These are phyloP conservation scores for Ectobius pallidus DNA, from an alignment of 2,888 invertebrate species.

Conservation along the genomic window DNA sequence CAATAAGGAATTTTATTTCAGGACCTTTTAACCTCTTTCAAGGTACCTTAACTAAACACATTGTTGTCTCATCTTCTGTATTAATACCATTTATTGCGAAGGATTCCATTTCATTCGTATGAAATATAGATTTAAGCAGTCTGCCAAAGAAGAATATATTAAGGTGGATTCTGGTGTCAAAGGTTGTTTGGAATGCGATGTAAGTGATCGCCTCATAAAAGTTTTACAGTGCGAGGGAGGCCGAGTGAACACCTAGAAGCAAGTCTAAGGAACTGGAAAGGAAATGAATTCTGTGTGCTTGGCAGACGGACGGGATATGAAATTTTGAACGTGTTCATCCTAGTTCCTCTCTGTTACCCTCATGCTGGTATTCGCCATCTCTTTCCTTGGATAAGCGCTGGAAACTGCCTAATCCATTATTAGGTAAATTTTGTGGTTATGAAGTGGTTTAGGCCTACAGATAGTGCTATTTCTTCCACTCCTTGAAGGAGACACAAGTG, in stretches of 20 bases:
- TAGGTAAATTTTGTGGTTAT: too few relatives aligned
- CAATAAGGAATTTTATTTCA: too few relatives aligned
- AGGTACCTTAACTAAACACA: too few relatives aligned
- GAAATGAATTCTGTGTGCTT: constrained; percentile 23
- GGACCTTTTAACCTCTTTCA: too few relatives aligned
- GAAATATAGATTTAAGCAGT: too few relatives aligned
- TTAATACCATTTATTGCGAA: too few relatives aligned
- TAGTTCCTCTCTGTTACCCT: background rate
- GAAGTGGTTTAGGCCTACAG: too few relatives aligned
- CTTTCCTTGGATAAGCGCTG: background rate
- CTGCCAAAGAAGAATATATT: background rate
- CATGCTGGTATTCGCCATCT: background rate
- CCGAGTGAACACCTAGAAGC: background rate
- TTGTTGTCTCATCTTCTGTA: too few relatives aligned
- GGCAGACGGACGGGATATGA: constrained; percentile 36
- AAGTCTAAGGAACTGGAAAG: background rate
- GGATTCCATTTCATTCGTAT: too few relatives aligned
- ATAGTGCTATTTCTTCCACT: too few relatives aligned
- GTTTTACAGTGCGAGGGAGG: background rate
- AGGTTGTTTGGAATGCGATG: background rate
- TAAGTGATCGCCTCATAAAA: background rate
- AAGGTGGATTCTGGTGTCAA: background rate
- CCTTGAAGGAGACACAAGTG: too few relatives aligned
- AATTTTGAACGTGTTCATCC: constrained; percentile 32
- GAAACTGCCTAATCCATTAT: background rate